Base-by-base conservation (phyloP, 23 tunicate species). In the Styela plicata region DNA sequence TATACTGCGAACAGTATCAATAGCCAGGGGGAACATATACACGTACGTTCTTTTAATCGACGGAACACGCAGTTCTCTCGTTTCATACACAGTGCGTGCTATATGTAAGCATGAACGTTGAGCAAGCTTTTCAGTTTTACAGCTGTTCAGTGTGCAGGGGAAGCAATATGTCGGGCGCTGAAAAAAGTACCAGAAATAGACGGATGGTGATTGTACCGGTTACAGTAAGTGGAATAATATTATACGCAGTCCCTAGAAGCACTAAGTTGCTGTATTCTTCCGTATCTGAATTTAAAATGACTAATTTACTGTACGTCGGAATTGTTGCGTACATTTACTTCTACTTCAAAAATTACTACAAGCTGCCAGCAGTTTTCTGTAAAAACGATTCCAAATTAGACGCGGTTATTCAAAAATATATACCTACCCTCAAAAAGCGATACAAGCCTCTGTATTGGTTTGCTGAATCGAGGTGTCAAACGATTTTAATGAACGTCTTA, bases 391-490 rank as follows among this genome's bases (percentile, higher is more conserved):
- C 66, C 7, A 76, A 76, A 76, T 53, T 76, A 26, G 63, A 76
- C 33, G 5, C 63, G 52, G 7, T 76, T 25, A 52, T 76, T 20
- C 36, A 27, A 20, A 31, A 76, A 17, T 21, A 27, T 44, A 57
- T 76, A 36, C 33, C 63, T 20, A 44, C 81, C 37, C 66, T 53
- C 30, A 36, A 53, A 29, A 76, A 17, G 24, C 81, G 63, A 10
- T 76, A 76, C 64, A 76, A 21, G 81, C 81, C 81, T 13, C 66
- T 44, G 52, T 25, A 33, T 76, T 76, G 81, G 81, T 76, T 36
- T 44, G 81, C 81, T 20, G 81, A 76, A 53, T 76, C 81, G 1
- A 36, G 81, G 18, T 25, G 52, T 36, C 81, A 76, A 53, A 76
- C 81, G 10, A 76, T 76, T 44, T 23, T 76, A n/a, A 52, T 69